phyloP scores from a whole-genome alignment of 2,888 invertebrate genomes.

The Pachydiplax longipennis region DNA sequence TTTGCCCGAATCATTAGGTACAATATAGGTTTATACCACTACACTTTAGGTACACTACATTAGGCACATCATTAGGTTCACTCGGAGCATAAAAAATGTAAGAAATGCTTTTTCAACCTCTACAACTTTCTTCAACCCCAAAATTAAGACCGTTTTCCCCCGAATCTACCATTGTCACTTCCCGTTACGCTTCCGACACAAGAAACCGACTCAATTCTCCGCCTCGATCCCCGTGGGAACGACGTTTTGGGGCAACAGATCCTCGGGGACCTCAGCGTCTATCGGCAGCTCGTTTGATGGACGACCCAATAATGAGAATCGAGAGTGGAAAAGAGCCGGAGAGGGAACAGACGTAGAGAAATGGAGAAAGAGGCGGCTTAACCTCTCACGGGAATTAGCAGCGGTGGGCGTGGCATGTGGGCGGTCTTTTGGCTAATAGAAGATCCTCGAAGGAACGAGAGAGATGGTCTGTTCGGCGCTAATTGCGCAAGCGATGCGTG shows the following conservation, averaged over 20 bases:
- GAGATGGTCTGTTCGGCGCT: not conserved
- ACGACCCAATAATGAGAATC: constrained; percentile 26
- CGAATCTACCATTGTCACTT: not conserved
- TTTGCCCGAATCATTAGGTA: too few species aligned
- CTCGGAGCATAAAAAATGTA: too few species aligned
- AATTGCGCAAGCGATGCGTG: not conserved
- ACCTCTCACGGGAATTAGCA: not conserved
- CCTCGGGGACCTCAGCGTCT: not conserved
- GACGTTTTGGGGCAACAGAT: not conserved
- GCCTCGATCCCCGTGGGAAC: not conserved
- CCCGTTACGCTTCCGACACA: not conserved
- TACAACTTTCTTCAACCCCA: too few species aligned
- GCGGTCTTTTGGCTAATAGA: not conserved
- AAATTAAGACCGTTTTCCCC: not conserved
- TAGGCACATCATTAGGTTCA: too few species aligned
- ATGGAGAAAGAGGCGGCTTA: not conserved
- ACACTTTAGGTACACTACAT: too few species aligned
- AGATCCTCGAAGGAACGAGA: not conserved
- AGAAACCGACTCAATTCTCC: not conserved
- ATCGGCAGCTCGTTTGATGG: constrained; percentile 35
- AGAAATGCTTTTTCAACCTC: too few species aligned
- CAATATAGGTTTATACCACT: too few species aligned
- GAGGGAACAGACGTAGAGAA: not conserved
- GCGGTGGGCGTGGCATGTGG: not conserved
- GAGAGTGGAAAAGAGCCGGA: not conserved